Evolutionary conservation across 2,113 vertebrate species (phyloP), one percentile per base, ranked within the genome.

Genomic region (Pseudorasbora parva): DNA sequence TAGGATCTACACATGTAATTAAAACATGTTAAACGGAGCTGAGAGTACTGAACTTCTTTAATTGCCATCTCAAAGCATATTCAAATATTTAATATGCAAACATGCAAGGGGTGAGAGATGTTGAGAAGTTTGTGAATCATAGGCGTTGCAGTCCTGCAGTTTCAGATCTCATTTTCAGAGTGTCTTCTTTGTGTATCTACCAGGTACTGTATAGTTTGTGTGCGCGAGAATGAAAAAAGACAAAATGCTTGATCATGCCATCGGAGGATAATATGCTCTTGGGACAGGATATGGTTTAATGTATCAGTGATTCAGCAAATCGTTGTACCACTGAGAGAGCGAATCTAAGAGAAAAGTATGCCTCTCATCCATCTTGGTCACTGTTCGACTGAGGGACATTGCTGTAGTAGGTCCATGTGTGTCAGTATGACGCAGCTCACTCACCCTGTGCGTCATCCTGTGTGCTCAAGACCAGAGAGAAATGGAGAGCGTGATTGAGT

Each of bases 341-440:
- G 15, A 64, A 30, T 9, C 23, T 3, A 78, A 27, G 14, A 15
- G n/a, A 62, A 27, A 78, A 21, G 15, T 30, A 17, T 30, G 41
- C 3, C 4, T 79, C 23, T 64, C 41, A 64, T 79, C 3, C 25
- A 47, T 79, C 41, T 45, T 64, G 77, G 59, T 79, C 41, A 62
- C 59, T 64, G 14, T 47, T 64, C 5, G 23, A 45, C 77, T 79
- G 43, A 75, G 56, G 56, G 69, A 23, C 41, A 57, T 62, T 25
- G 45, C 33, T 81, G 77, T 37, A 4, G 77, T 37, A 4, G 54
- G 71, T 68, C 8, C 74, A 51, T 73, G 71, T 81, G 54, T 82
- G 79, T 87, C 57, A 80, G 84, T 81, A 73, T 85, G 78, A 73
- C 66, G 60, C 43, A 62, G 68, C 51, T 82, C 21, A 25, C 66